Evolutionary conservation across 2,888 invertebrate species (phyloP), one percentile per base, ranked within the genome.

Genomic region (Paralinhomoeus sp.): DNA sequence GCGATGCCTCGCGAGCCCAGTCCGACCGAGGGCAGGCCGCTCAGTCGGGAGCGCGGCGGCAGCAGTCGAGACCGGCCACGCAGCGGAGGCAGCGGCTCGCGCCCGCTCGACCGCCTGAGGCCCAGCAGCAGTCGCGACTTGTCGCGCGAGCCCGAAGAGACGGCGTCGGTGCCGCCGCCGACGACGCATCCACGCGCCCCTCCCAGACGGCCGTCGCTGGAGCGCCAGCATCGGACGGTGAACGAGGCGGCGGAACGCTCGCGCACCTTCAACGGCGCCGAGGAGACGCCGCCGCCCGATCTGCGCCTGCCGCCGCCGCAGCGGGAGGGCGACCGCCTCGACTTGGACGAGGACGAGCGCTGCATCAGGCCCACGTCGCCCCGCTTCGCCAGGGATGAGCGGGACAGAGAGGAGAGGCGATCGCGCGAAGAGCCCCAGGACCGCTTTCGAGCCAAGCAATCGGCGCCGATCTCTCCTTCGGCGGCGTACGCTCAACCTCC

Each of bases 211-310:
- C 15, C 31, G 31, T 15, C 31, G 15, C 7, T 15, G 31, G 7
- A 7, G 31, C 31, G 9, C 12, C 7, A 7, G 38, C 23, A 15
- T 23, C 20, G 5, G 17, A 23, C 15, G 35, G 39, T 36, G 21
- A 41, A 42, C 27, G 31, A 27, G 48, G 42, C 43, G 48, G 38
- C 51, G 49, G 41, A 45, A 41, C 42, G 47, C 48, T 7, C 44
- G 50, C 34, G 35, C 3, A 34, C 24, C 23, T 20, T 35, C 5
- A 34, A 35, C 24, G 41, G 41, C 35, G 41, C 41, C 9, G 34
- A 24, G 7, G 34, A 24, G 18, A 27, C 27, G 24, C 15, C 34
- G 18, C 41, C 34, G 3, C 41, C 20, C 24, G 36, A 35, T 23
- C 35, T n/a, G 17, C 36, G 35, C 23, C 33, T 34, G 35, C 41